Evolutionary conservation across 2,797 vertebrate species (phyloP).

Genomic region (Selene dorsalis): DNA sequence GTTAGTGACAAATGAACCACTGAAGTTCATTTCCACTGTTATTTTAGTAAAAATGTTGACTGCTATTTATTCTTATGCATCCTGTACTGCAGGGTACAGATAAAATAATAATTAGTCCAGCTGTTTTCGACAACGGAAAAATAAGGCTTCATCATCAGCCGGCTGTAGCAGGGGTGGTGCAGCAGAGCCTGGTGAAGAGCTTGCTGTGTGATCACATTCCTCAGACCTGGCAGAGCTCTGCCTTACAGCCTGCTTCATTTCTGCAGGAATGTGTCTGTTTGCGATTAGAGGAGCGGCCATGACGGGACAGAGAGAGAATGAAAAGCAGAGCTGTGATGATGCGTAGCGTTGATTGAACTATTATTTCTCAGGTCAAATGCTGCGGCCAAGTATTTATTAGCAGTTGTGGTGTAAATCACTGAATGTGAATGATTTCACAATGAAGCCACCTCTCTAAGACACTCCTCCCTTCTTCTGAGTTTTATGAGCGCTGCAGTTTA

Average conservation of each 20-base stretch:
- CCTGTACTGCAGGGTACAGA: background rate
- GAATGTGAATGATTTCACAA: conserved; percentile 27
- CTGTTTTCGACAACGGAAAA: conserved; percentile 25
- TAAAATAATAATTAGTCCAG: conserved; percentile 3
- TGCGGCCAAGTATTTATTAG: conserved; percentile 34
- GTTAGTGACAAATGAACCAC: conserved; percentile 50
- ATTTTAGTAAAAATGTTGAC: conserved; percentile 34
- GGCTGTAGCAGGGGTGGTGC: conserved; percentile 31
- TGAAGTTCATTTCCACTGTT: conserved; percentile 40
- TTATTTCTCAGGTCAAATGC: conserved; percentile 48
- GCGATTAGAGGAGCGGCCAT: conserved; percentile 61
- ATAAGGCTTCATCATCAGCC: conserved; percentile 19
- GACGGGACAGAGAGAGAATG: background rate
- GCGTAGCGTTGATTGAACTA: conserved; percentile 26
- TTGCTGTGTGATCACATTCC: conserved; percentile 66
- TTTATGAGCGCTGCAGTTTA: conserved; percentile 18
- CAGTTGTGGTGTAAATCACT: conserved; percentile 27
- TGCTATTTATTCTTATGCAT: conserved; percentile 21
- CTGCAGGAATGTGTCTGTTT: conserved; percentile 72
- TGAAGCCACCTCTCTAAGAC: background rate
- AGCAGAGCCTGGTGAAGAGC: conserved; percentile 22
- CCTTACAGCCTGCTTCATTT: conserved; percentile 52
- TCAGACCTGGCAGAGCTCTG: conserved; percentile 58
- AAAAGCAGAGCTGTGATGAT: conserved; percentile 6
- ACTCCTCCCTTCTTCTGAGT: background rate